A percentile compares a stretch with the other conserved stretches of the same genome.
Conservation (phyloP, 1,140 invertebrate species). For the Telenomus remus region DNA sequence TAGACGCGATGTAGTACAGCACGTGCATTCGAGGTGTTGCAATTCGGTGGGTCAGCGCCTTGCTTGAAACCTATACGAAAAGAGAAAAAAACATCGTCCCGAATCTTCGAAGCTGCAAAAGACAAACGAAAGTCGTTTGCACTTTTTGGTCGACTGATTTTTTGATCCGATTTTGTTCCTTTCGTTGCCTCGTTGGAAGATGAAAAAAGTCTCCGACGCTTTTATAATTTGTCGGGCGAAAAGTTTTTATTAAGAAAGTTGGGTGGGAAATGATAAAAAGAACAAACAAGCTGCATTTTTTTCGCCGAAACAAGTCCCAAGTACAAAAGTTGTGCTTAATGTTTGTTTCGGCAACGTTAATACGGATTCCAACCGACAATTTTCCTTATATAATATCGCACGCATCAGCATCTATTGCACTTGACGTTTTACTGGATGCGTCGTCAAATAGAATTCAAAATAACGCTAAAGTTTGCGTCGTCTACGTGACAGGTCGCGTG, state of each 20-base stretch:
- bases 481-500: constrained; percentile 3
- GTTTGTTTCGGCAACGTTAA: constrained; percentile 17
- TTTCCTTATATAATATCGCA: constrained; percentile 33
- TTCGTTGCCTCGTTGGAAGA: no score
- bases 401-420: constrained; percentile 29
- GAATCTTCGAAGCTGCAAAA: no score
- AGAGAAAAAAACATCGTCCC: not conserved
- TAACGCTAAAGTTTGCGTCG: constrained; percentile 18
- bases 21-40: constrained; percentile 41
- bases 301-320: no score
- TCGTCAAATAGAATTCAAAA: constrained; percentile 32
- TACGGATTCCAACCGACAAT: constrained; percentile 30
- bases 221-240: no score
- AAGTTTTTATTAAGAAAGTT: no score
- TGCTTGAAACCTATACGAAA: constrained; percentile 13
- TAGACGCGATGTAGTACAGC: constrained; percentile 46
- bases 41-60: constrained; percentile 39
- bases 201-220: no score
- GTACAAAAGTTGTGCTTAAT: not conserved
- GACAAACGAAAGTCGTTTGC: no score
- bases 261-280: no score
- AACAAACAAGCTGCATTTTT: no score
- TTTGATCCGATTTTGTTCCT: no score
- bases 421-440: constrained; percentile 12
- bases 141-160: no score